Base-by-base conservation (phyloP, 2,888 invertebrate species). In the Nemoura dubitans region DNA sequence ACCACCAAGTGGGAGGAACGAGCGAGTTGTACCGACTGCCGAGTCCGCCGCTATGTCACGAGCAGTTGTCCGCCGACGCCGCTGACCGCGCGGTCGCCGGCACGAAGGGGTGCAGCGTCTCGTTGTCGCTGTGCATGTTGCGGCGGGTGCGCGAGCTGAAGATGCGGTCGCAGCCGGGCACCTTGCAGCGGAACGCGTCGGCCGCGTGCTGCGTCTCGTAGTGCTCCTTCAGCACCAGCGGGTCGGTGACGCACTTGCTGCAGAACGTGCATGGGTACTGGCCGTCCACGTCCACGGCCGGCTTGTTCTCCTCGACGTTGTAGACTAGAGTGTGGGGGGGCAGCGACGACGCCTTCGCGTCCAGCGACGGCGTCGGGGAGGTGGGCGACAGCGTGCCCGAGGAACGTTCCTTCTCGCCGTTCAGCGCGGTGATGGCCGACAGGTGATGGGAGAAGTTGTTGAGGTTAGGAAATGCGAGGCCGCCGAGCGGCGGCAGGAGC, bases 121-220 rank as follows among this genome's bases (percentile, higher is more conserved):
- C 95, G 89, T 95, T 94, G 89, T 96, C 95, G 87, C 95, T 94
- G 91, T 97, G 97, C 84, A 95, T 93, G 90, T 96, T 96, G 88
- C 97, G 93, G 89, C 95, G 95, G 88, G 96, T 96, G 89, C 95
- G 93, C 16, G 96, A 96, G 88, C 95, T 94, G 92, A 97, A 97
- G 83, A 96, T 95, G 89, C 96, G 95, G 85, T 94, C 95, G 91
- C 97, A 96, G 21, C 96, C 96, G 87, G 93, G 94, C 85, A 96
- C 93, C n/a, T 95, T 94, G 92, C 97, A 97, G 88, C 94, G 93
- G 89, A 95, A 95, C 92, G 96, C 94, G 87, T 96, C 95, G 88
- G 91, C 90, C 10, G 83, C 91, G 90, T 96, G 96, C 84, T 93
- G 92, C 88, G 92, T 93, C 91, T 96, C 95, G 92, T 95, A 96